phyloP scores from a whole-genome alignment of 2,113 vertebrate genomes.

The Enhydra lutris region DNA sequence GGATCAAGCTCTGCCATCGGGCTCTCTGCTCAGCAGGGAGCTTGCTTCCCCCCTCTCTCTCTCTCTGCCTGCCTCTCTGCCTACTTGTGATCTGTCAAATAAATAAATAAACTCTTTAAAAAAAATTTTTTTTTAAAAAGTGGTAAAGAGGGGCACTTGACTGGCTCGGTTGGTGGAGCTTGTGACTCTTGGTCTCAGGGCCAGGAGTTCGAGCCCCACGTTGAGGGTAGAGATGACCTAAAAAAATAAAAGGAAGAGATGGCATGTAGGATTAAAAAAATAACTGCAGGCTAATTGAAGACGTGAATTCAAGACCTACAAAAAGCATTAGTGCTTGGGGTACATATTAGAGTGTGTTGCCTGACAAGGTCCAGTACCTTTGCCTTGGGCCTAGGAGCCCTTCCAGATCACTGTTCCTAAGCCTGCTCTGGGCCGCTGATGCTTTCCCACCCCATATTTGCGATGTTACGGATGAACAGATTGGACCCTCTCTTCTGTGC shows the following conservation, averaged over 20 bases:
- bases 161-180: background rate
- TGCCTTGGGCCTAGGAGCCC: background rate
- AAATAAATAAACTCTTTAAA: too few relatives aligned
- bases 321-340: background rate
- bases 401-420: background rate
- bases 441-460: background rate
- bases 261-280: background rate
- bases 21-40: too few relatives aligned
- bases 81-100: too few relatives aligned
- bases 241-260: background rate
- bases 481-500: background rate
- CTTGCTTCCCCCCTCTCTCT: accelerated
- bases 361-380: background rate
- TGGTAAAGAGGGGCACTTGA: background rate
- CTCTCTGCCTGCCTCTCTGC: too few relatives aligned
- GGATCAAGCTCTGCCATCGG: too few relatives aligned
- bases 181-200: background rate
- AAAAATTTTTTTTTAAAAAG: background rate
- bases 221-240: background rate
- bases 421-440: background rate
- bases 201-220: background rate
- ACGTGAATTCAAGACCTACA: background rate
- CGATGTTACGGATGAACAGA: background rate
- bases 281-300: background rate
- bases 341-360: background rate